phyloP scores from a whole-genome alignment of 2,888 invertebrate species.

The Drosophila siamana region DNA sequence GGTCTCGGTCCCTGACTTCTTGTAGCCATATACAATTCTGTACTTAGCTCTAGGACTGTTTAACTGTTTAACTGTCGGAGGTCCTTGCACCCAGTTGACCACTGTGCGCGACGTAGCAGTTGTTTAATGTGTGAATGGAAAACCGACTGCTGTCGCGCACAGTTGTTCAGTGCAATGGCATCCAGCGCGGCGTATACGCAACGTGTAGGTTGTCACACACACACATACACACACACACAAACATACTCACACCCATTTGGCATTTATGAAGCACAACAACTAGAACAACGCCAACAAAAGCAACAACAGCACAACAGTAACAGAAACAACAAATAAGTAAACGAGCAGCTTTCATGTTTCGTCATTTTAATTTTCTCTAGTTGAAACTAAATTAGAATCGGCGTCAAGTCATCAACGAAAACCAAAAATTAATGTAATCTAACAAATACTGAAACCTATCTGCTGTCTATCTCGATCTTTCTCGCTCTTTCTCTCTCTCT shows the following conservation, averaged over 20 bases:
- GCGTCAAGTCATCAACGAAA: constrained; percentile 40
- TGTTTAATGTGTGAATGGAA: background rate
- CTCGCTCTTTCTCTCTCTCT: constrained; percentile 19
- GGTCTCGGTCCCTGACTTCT: background rate
- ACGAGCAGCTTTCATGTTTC: constrained; percentile 57
- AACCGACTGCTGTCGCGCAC: constrained; percentile 28
- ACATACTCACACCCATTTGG: constrained; percentile 20
- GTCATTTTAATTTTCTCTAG: constrained; percentile 58
- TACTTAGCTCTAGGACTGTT: constrained; percentile 68
- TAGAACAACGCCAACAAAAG: constrained; percentile 42
- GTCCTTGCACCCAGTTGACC: constrained; percentile 61
- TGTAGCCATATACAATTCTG: background rate
- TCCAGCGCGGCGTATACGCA: constrained; percentile 67
- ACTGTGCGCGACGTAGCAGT: constrained; percentile 41
- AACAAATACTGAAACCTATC: constrained; percentile 26
- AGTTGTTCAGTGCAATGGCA: constrained; percentile 60
- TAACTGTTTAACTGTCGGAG: constrained; percentile 53
- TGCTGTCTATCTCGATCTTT: constrained; percentile 28
- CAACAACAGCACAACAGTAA: constrained; percentile 39
- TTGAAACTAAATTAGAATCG: constrained; percentile 59
- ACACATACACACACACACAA: constrained; percentile 12
- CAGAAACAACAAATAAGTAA: constrained; percentile 20
- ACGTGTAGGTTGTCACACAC: constrained; percentile 32
- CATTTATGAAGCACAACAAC: constrained; percentile 27
- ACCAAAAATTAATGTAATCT: background rate